Base-by-base conservation (phyloP, 2,888 invertebrate genomes). In the Criorhina ranunculi region DNA sequence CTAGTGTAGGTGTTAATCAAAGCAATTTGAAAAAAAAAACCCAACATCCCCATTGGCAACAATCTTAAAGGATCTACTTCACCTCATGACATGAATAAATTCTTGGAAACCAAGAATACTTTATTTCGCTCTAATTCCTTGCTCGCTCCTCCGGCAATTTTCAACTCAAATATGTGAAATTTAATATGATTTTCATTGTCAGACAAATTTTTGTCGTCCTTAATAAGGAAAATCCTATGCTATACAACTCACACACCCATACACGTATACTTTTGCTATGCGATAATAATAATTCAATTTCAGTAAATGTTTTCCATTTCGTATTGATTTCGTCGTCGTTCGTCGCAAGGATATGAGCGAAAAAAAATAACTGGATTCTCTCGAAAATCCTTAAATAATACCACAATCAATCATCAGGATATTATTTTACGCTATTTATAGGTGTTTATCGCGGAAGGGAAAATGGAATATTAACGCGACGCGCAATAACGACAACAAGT, bases 331-430 rank as follows among this genome's bases (percentile, higher is more conserved):
- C 15, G 6, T 17, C 19, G 44, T 44, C 9, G 35, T 12, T 15
- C n/a, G 4, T 11, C 3, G 9, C 15, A 3, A n/a, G 11, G 42
- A 17, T 31, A 33, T 53, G 0, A 24, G 12, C n/a, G n/a, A 44
- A 44, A 31, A 33, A 64, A 24, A 51, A 17, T 6, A 11, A 46
- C 42, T 29, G 40, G 17, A 40, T 40, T 66, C n/a, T 2, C 44
- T 11, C 40, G 51, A 51, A 66, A 66, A 66, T 66, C 66, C 66
- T 51, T 29, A 37, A 66, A 51, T 51, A 66, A 69, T 69, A 44
- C 55, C 67, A 55, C 67, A 69, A 55, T 69, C 67, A 69, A 55
- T 69, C 67, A 69, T 15, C 55, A 44, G 67, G 67, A 69, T 69
- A 69, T 55, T 69, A 69, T 55, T 53, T 69, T 55, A 40, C 66